Conservation (phyloP, 1,140 invertebrate genomes). For the Druon quercuslanigerum region DNA sequence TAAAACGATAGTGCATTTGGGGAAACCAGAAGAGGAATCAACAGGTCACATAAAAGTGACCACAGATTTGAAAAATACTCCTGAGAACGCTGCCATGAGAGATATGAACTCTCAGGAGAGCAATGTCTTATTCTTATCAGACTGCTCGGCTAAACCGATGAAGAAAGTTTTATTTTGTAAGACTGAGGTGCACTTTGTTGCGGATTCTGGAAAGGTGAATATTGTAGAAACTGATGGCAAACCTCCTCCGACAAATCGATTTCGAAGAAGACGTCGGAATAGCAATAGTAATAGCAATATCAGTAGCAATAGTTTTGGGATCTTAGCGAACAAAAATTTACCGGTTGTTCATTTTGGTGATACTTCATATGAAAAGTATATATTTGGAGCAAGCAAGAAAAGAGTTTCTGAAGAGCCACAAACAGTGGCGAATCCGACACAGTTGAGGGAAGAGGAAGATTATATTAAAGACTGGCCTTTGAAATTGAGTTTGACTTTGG, state of each 20-base stretch:
- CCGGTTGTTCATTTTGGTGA: conserved; percentile 77
- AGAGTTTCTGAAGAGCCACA: background rate
- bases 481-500: conserved; percentile 12
- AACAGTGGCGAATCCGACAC: background rate
- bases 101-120: conserved; percentile 3
- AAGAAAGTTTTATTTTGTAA: conserved; percentile 91
- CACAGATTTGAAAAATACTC: conserved; percentile 1
- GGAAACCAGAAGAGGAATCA: conserved; percentile 22
- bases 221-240: conserved; percentile 92
- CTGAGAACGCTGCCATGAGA: background rate
- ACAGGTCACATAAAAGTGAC: conserved; percentile 8
- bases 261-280: conserved; percentile 78
- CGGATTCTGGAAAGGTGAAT: conserved; percentile 88
- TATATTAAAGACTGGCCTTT: conserved; percentile 18
- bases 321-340: conserved; percentile 63
- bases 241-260: conserved; percentile 87
- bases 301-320: conserved; percentile 37
- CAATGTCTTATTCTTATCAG: conserved; percentile 26
- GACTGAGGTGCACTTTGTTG: conserved; percentile 89
- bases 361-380: conserved; percentile 73
- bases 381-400: conserved; percentile 51
- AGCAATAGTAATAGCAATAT: conserved; percentile 62
- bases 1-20: conserved; percentile 57
- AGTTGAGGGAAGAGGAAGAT: conserved; percentile 9
- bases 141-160: conserved; percentile 33